Percentiles rank a stretch among this genome's conserved stretches.
These are phyloP conservation scores for Engraulis encrasicolus DNA, from an alignment of 2,113 vertebrate species.

Conservation along the genomic window DNA sequence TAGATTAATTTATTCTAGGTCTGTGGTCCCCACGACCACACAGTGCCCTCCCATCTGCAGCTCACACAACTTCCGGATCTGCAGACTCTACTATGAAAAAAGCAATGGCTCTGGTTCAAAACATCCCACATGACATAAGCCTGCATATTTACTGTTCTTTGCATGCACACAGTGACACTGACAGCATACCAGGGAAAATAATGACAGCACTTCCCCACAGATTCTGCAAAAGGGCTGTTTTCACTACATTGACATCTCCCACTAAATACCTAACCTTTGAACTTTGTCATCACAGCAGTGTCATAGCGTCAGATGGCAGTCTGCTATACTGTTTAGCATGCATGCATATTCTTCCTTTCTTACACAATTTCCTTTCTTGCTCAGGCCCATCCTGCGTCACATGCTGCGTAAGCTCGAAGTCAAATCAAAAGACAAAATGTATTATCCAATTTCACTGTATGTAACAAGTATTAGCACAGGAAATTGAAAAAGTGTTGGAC, in stretches of 20 bases:
- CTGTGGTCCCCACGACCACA: constrained; percentile 90
- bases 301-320: no score
- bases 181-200: no score
- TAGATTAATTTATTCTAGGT: no score
- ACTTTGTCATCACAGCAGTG: not conserved
- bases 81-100: constrained; percentile 61
- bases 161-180: not conserved
- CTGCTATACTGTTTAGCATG: not conserved
- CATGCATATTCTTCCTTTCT: no score
- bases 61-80: constrained; percentile 83
- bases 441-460: no score
- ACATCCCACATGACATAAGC: not conserved
- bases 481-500: no score
- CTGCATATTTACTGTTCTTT: not conserved
- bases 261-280: constrained; percentile 31
- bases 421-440: no score
- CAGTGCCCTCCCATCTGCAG: constrained; percentile 83
- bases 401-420: no score
- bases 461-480: no score
- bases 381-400: no score
- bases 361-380: no score
- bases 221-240: not conserved
- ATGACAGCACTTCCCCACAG: not conserved
- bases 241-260: constrained; percentile 39
- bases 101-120: not conserved